Percentiles rank a stretch among this genome's conserved stretches.
These are phyloP conservation scores for Fulmarus glacialis DNA, from an alignment of 2,113 vertebrate genomes.

Conservation along the genomic window DNA sequence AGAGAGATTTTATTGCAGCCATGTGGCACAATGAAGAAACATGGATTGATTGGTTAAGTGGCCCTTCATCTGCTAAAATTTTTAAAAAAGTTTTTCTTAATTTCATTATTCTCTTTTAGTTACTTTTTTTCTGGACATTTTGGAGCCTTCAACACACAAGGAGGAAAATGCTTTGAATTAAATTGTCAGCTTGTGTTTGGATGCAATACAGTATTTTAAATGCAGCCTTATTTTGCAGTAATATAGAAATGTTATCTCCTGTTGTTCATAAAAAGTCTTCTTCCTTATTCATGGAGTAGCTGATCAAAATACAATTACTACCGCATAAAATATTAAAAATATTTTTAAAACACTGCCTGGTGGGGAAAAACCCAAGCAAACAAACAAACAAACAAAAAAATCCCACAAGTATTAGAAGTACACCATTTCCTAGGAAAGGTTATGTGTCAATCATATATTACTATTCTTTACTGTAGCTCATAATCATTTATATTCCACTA, in stretches of 20 bases:
- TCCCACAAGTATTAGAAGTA: not conserved
- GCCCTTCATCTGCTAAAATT: not conserved
- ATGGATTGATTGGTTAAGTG: not conserved
- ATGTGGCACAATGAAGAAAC: not conserved
- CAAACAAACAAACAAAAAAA: not conserved
- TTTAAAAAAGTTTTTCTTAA: accelerated
- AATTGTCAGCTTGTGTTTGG: not conserved
- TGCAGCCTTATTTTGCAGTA: not conserved
- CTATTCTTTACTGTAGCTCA: not conserved
- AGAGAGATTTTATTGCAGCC: not conserved
- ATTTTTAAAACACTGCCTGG: not conserved
- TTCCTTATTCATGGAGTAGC: not conserved
- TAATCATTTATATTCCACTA: not conserved
- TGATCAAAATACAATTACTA: not conserved
- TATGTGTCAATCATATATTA: not conserved
- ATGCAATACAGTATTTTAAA: not conserved
- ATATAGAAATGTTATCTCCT: not conserved
- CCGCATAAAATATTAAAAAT: not conserved
- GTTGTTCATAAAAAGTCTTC: not conserved
- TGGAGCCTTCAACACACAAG: not conserved
- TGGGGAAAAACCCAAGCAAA: accelerated
- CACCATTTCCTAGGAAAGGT: not conserved
- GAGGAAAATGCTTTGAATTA: not conserved
- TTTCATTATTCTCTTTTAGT: not conserved
- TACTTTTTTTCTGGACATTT: not conserved